A percentile compares a stretch with the other conserved stretches of the same genome.
Evolutionary conservation across 2,113 vertebrate genomes (phyloP).

Genomic region (Anser cygnoides): DNA sequence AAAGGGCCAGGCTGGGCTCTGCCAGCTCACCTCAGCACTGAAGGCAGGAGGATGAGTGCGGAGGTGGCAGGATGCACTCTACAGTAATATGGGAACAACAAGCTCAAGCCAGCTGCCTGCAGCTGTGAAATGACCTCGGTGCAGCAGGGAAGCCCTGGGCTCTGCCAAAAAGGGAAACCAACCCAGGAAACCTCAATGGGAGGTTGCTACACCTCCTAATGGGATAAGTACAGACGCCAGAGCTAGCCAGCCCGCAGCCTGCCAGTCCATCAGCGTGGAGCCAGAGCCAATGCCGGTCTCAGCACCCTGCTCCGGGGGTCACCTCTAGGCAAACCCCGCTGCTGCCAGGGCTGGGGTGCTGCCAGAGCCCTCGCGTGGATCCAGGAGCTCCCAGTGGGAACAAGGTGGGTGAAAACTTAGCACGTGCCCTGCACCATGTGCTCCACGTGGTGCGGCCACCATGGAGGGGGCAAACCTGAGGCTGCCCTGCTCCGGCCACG

Average conservation of each 20-base stretch:
- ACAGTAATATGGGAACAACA: not conserved
- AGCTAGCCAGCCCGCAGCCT: constrained; percentile 3
- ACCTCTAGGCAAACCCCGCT: not conserved
- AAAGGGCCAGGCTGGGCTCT: too few species aligned
- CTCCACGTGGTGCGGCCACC: too few species aligned
- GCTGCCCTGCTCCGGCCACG: too few species aligned
- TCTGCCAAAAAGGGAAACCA: constrained; percentile 54
- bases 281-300: not conserved
- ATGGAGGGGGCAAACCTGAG: too few species aligned
- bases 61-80: not conserved
- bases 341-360: too few species aligned
- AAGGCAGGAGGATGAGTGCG: fast-evolving
- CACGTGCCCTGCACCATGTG: too few species aligned
- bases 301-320: not conserved
- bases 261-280: not conserved
- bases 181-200: constrained; percentile 75
- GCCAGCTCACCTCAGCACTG: too few species aligned
- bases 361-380: too few species aligned
- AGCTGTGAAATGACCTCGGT: too few species aligned
- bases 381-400: too few species aligned
- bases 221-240: constrained; percentile 73
- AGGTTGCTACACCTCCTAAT: constrained; percentile 58
- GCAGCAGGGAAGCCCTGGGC: not conserved
- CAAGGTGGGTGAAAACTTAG: too few species aligned
- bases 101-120: not conserved